Evolutionary conservation across 53 echinoderm and acorn worm species (phyloP).

Genomic region (Temnopleurus reevesii): DNA sequence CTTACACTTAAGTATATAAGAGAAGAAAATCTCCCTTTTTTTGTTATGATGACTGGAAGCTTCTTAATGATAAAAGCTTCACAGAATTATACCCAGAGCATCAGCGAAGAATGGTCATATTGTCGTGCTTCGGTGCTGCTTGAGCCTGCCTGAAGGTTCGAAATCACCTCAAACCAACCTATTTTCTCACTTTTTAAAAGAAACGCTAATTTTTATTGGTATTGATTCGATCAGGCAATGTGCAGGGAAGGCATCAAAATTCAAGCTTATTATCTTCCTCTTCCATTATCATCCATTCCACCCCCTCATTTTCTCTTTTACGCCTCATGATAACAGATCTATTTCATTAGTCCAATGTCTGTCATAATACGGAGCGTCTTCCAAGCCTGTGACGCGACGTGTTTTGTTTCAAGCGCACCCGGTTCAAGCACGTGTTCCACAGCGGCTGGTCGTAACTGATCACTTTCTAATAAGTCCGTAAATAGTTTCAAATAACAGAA

Average conservation of each 20-base stretch:
- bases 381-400: not conserved
- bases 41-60: no score
- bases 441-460: slow-evolving; percentile 38
- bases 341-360: slow-evolving; percentile 35
- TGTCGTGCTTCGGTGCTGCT: no score
- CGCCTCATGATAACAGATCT: slow-evolving; percentile 15
- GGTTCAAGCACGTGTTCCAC: not conserved
- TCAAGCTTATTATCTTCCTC: slow-evolving; percentile 12
- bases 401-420: slow-evolving; percentile 42
- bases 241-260: not conserved
- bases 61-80: no score
- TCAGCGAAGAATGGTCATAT: no score
- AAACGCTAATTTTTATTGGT: not conserved
- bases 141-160: no score
- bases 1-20: no score
- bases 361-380: slow-evolving; percentile 51
- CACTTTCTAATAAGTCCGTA: slow-evolving; percentile 39
- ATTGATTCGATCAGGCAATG: slow-evolving; percentile 32
- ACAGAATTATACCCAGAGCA: no score
- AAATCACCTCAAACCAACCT: not conserved
- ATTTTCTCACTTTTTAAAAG: not conserved
- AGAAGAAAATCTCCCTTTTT: no score
- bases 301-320: not conserved
- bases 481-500: slow-evolving; percentile 31
- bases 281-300: not conserved